A percentile compares a stretch with the other conserved stretches of the same genome.
phyloP scores from a whole-genome alignment of 1,140 invertebrate genomes.

The Artemia franciscana region DNA sequence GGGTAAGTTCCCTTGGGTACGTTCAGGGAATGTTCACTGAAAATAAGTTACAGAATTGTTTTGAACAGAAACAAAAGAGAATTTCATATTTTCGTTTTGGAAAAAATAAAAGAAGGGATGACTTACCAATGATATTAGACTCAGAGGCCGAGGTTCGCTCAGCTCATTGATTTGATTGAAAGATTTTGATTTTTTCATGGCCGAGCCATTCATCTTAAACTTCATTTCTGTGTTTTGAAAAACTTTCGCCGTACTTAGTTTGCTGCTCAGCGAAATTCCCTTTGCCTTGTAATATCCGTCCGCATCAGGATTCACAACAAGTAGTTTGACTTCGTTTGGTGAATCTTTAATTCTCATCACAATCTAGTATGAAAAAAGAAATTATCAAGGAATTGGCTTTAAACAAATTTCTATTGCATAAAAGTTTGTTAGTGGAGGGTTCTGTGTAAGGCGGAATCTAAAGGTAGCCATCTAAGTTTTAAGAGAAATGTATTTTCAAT shows the following conservation, averaged over 20 bases:
- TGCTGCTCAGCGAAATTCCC: constrained; percentile 31
- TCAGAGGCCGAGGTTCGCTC: neutral
- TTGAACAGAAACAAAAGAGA: no score
- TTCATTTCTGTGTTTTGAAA: neutral
- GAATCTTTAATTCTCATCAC: constrained; percentile 75
- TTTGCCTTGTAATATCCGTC: constrained; percentile 45
- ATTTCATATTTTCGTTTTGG: no score
- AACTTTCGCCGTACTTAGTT: neutral
- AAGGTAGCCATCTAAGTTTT: no score
- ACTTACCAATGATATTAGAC: neutral
- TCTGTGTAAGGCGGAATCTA: no score
- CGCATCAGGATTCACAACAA: constrained; percentile 60
- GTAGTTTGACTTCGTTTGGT: constrained; percentile 56
- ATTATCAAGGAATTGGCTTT: no score
- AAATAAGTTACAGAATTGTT: no score
- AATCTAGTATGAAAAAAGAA: constrained; percentile 34
- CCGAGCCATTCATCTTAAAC: neutral
- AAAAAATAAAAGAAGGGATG: neutral
- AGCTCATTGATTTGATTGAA: neutral
- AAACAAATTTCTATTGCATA: no score
- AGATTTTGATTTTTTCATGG: neutral
- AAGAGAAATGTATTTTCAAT: no score
- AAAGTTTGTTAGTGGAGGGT: no score
- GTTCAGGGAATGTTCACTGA: no score
- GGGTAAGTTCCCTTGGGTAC: no score